Base-by-base conservation (phyloP, 2,888 invertebrate genomes). In the Scrobipalpa costella region DNA sequence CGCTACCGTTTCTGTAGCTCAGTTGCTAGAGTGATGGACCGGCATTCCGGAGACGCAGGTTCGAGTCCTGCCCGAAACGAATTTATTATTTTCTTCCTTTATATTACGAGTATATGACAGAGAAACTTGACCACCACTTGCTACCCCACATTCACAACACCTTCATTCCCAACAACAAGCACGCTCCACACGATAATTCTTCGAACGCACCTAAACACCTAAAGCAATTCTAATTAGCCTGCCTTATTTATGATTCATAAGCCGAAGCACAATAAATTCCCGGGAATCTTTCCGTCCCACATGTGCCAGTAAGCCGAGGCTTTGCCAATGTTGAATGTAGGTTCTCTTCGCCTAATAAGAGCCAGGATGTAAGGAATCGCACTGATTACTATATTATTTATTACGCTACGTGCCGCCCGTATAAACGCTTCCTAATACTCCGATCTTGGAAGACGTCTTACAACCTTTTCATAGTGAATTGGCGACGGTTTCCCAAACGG, bases 301-400 rank as follows among this genome's bases (percentile, higher is more conserved):
- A 90, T 90, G 90, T 90, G 90, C 78, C 81, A 81, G 84, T 90
- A 90, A 90, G 89, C 90, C 83, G 71, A 65, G 85, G 90, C 76
- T 83, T 91, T 90, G 88, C 86, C 85, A 90, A 90, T 88, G 90
- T 84, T 90, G 90, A 88, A 89, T 88, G 88, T 89, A 86, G 86
- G 86, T 86, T 84, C 88, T 83, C 44, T 44, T 44, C 86, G 86
- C 83, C 89, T 90, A 88, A 89, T 89, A 90, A 90, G 90, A 85
- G 85, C 79, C 81, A 85, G 90, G 90, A 90, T 90, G 90, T 90
- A 89, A 91, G 90, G 89, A 90, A 90, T 90, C 83, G 86, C 87
- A 80, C 90, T 91, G 91, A 91, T 91, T 91, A 91, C 90, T 90
- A 86, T 86, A 89, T 90, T 90, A 90, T 91, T 90, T 91, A 90